Evolutionary conservation across 1,140 invertebrate genomes (phyloP).

Genomic region (Halictus rubicundus): DNA sequence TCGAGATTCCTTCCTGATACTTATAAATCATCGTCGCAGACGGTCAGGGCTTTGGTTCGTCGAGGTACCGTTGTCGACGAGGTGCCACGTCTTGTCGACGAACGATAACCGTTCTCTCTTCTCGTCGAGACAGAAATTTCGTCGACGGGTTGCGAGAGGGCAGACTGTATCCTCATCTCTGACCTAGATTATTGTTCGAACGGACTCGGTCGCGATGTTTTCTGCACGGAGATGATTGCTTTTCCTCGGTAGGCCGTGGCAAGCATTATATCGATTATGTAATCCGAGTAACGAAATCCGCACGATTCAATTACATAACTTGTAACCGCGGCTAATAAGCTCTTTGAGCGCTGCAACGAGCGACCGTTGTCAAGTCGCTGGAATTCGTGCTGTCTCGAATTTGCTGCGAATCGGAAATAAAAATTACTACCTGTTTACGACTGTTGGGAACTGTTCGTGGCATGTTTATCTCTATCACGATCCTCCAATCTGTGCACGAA

Average conservation of each 20-base stretch:
- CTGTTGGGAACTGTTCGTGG: too few relatives aligned
- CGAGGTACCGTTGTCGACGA: not conserved
- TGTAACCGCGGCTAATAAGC: not conserved
- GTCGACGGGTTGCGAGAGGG: constrained; percentile 23
- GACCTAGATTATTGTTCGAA: not conserved
- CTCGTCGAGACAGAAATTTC: not conserved
- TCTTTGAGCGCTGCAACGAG: too few relatives aligned
- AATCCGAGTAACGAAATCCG: not conserved
- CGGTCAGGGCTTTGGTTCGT: not conserved
- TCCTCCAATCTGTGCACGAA: too few relatives aligned
- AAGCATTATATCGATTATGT: constrained; percentile 6
- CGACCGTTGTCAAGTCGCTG: too few relatives aligned
- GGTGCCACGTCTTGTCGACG: constrained; percentile 9
- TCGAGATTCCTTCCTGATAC: not conserved
- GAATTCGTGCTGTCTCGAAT: too few relatives aligned
- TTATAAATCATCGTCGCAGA: not conserved
- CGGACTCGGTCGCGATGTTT: not conserved
- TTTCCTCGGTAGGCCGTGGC: not conserved
- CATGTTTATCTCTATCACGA: too few relatives aligned
- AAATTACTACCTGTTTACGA: too few relatives aligned
- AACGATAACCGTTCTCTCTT: constrained; percentile 4
- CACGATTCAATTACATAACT: constrained; percentile 7
- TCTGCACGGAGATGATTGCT: too few relatives aligned
- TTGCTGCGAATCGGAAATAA: too few relatives aligned
- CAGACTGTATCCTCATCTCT: not conserved